phyloP scores from a whole-genome alignment of 2,113 vertebrate genomes.

The Arizona elegans region DNA sequence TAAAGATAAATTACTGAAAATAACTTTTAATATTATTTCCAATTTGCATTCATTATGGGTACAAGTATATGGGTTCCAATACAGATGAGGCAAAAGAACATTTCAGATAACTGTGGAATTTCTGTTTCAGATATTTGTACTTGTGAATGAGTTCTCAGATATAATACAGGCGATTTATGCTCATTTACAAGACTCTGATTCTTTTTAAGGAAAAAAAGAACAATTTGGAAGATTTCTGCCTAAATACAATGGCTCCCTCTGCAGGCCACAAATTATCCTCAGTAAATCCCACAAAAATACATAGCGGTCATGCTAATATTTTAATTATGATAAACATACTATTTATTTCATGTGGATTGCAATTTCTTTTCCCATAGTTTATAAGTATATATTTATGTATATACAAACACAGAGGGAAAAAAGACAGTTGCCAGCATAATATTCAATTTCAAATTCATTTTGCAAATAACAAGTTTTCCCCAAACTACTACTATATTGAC shows the following conservation, averaged over 20 bases:
- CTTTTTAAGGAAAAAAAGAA: constrained; percentile 25
- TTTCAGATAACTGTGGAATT: constrained; percentile 23
- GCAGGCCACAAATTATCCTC: constrained; percentile 51
- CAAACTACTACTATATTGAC: constrained; percentile 28
- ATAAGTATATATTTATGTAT: not conserved
- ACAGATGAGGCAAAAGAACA: not conserved
- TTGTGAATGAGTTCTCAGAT: constrained; percentile 22
- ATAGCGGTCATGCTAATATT: constrained; percentile 51
- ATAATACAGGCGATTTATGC: constrained; percentile 43
- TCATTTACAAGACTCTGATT: constrained; percentile 37
- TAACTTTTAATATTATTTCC: not conserved
- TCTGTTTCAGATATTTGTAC: constrained; percentile 35
- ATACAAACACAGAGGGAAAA: not conserved
- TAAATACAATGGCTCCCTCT: constrained; percentile 71
- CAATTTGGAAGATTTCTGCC: constrained; percentile 53
- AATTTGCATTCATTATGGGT: not conserved
- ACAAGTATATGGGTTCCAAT: not conserved
- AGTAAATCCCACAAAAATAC: constrained; percentile 49
- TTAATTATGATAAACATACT: constrained; percentile 54
- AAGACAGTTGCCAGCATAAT: constrained; percentile 18
- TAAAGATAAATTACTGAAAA: not conserved
- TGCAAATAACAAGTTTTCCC: constrained; percentile 9
- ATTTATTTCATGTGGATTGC: constrained; percentile 46
- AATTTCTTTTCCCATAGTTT: constrained; percentile 31
- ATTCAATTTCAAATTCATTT: constrained; percentile 42